A percentile compares a stretch with the other conserved stretches of the same genome.
Evolutionary conservation across 2,888 invertebrate species (phyloP).

Genomic region (Hirtodrosophila confusa): DNA sequence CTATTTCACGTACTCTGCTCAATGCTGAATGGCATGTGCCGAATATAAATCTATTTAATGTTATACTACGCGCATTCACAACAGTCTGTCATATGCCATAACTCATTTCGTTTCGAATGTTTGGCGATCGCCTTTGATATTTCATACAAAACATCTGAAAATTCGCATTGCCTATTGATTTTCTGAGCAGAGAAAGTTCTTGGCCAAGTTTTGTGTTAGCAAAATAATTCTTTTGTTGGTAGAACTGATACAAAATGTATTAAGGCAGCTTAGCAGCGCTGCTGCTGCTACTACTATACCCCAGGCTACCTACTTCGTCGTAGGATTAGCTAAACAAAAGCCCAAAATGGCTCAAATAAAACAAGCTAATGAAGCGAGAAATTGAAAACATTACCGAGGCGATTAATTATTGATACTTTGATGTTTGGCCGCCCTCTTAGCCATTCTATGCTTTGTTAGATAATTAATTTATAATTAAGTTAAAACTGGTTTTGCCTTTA

Average conservation of each 20-base stretch:
- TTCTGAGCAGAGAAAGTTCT: background rate
- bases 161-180: constrained; percentile 43
- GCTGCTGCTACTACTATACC: background rate
- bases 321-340: constrained; percentile 47
- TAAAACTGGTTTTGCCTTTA: constrained; percentile 39
- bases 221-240: background rate
- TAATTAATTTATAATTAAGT: constrained; percentile 78
- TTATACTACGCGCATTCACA: constrained; percentile 26
- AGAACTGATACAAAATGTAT: constrained; percentile 56
- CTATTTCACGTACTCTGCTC: constrained; percentile 11
- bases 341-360: constrained; percentile 46
- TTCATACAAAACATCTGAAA: constrained; percentile 1
- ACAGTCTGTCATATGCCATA: constrained; percentile 31
- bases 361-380: constrained; percentile 76
- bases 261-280: constrained; percentile 47
- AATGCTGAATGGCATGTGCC: constrained; percentile 33
- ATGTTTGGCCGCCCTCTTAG: constrained; percentile 47
- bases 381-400: constrained; percentile 77
- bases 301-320: constrained; percentile 21
- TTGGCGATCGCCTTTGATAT: constrained; percentile 17
- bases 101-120: constrained; percentile 40
- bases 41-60: constrained; percentile 58
- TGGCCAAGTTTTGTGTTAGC: constrained; percentile 1
- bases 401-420: constrained; percentile 80
- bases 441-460: constrained; percentile 55